Evolutionary conservation across 2,797 vertebrate species (phyloP), one percentile per base, ranked within the genome.

Genomic region (Sardinella longiceps): DNA sequence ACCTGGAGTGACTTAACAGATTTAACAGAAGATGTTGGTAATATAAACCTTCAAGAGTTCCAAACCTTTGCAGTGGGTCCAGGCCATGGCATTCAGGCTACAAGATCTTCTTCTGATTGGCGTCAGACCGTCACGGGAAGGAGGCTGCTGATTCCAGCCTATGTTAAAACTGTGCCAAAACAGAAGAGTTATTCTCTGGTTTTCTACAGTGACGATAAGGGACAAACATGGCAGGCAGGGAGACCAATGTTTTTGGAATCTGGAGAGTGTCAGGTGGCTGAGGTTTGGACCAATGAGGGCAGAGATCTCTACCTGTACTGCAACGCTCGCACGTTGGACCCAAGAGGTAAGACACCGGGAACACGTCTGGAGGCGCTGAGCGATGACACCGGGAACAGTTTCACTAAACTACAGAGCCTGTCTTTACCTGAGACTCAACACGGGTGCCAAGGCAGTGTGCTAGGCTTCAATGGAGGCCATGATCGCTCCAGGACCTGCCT

Each of bases 401-500:
- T 96, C 14, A 45, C 85, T 58, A 90, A 6, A 0, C 80, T 84
- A 0, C 23, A 0, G 18, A 60, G n/a, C 2, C 92, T 87, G 4
- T 86, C 85, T n/a, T 89, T 96, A 83, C n/a, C 14, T 0, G 95
- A 96, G 12, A 90, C 93, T 0, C 66, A 25, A 11, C 2, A 1
- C 0, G 96, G 95, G 0, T 96, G 96, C 81, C 96, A 96, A 48
- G 96, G 95, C 50, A 96, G 96, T 25, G 93, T 97, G 48, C 88
- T 95, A 48, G 93, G 93, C 85, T 96, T 96, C 81, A 43, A 18
- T 30, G n/a, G n/a, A n/a, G 84, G 43, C 11, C 9, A 3, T 12
- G 28, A 33, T 6, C 11, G 6, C 46, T 15, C 11, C 2, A 11
- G 0, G 63, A 48, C 30, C 5, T 28, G 23, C 95, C 89, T 97